Conservation (phyloP, 2,113 vertebrate species). For the Canis aureus region DNA sequence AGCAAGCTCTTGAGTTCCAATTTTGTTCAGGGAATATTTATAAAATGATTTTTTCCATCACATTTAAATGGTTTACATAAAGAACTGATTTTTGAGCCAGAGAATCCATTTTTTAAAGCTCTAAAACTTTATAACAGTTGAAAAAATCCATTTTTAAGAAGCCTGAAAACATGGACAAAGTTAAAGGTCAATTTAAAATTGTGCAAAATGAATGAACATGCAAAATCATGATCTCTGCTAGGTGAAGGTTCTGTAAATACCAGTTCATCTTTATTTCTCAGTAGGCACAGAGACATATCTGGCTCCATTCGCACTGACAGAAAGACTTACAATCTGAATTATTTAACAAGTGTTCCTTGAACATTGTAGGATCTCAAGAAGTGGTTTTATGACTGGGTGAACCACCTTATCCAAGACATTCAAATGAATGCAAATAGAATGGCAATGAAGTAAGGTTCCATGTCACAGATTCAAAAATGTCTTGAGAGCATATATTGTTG, state of each 20-base stretch:
- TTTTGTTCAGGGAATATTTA: neutral
- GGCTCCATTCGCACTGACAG: neutral
- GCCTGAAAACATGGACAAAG: neutral
- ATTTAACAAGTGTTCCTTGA: neutral
- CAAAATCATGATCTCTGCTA: neutral
- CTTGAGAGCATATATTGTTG: neutral
- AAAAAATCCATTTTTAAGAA: constrained; percentile 27
- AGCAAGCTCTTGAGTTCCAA: neutral
- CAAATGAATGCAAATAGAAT: neutral
- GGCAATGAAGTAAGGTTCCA: neutral
- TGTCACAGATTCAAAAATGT: neutral
- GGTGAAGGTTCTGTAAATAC: neutral
- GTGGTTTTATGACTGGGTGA: neutral
- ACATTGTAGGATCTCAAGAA: neutral
- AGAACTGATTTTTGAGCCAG: neutral
- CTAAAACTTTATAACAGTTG: neutral
- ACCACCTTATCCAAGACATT: neutral
- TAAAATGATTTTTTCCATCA: neutral
- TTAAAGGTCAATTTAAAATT: neutral
- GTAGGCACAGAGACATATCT: neutral
- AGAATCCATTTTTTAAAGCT: neutral
- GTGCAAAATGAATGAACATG: neutral
- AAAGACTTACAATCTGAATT: neutral
- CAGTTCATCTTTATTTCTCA: neutral
- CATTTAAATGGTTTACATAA: neutral